Evolutionary conservation across 2,113 vertebrate species (phyloP).

Genomic region (Malurus cyaneus): DNA sequence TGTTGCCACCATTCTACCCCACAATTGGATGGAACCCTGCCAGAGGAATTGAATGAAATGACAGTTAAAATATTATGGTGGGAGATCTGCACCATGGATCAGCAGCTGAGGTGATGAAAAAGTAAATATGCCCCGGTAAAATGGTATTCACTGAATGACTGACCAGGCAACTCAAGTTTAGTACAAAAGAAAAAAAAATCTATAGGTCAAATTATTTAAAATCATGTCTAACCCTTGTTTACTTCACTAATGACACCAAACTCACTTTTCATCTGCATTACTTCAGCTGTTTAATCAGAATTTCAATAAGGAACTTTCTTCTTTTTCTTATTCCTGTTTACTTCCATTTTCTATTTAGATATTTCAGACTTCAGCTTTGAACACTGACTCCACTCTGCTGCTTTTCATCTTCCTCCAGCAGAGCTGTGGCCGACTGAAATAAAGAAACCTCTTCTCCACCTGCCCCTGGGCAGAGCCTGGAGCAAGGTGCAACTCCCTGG

Average conservation of each 20-base stretch:
- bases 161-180: background rate
- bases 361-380: background rate
- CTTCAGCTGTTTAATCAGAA: background rate
- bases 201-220: background rate
- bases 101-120: background rate
- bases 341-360: background rate
- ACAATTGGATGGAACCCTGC: background rate
- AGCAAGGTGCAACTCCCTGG: background rate
- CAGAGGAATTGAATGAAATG: background rate
- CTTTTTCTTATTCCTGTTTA: background rate
- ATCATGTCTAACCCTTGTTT: background rate
- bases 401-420: background rate
- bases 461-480: background rate
- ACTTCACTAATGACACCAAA: background rate
- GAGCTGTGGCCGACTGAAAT: background rate
- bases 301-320: background rate
- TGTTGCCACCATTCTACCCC: background rate
- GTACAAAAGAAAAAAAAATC: background rate
- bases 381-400: background rate
- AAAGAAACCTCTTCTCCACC: background rate
- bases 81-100: accelerated
- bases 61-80: background rate
- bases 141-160: background rate
- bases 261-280: background rate
- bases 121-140: background rate